Percentiles rank a stretch among this genome's conserved stretches.
Evolutionary conservation across 2,888 invertebrate species (phyloP).

Genomic region (Standfussiana lucernea): DNA sequence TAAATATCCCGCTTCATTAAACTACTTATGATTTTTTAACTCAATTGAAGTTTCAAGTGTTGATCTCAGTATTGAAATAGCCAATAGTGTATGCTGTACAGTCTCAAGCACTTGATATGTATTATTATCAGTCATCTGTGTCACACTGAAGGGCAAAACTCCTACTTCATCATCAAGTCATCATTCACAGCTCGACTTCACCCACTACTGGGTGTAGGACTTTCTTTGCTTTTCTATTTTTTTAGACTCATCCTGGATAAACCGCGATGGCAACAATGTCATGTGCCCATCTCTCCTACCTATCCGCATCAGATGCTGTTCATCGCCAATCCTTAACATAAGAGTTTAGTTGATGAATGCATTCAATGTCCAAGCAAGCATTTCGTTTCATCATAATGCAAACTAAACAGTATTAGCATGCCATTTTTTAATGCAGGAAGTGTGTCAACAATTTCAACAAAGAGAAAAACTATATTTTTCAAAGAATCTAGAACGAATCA

Average conservation of each 20-base stretch:
- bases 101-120: background rate
- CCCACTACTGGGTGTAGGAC: background rate
- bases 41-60: background rate
- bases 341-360: too few species aligned
- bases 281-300: too few species aligned
- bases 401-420: too few species aligned
- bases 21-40: background rate
- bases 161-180: too few species aligned
- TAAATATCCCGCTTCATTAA: slow-evolving; percentile 16
- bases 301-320: too few species aligned
- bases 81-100: background rate
- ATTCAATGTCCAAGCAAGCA: background rate
- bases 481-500: background rate
- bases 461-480: background rate
- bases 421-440: too few species aligned
- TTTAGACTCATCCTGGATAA: background rate
- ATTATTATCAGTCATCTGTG: background rate
- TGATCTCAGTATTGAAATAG: background rate
- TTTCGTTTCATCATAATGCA: background rate
- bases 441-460: too few species aligned
- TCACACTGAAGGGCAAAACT: background rate
- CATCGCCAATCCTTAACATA: too few species aligned
- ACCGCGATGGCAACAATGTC: background rate
- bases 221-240: too few species aligned
- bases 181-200: too few species aligned